These are phyloP conservation scores for Amblyjoppa proteus DNA, from an alignment of 2,888 invertebrate species.

Conservation along the genomic window DNA sequence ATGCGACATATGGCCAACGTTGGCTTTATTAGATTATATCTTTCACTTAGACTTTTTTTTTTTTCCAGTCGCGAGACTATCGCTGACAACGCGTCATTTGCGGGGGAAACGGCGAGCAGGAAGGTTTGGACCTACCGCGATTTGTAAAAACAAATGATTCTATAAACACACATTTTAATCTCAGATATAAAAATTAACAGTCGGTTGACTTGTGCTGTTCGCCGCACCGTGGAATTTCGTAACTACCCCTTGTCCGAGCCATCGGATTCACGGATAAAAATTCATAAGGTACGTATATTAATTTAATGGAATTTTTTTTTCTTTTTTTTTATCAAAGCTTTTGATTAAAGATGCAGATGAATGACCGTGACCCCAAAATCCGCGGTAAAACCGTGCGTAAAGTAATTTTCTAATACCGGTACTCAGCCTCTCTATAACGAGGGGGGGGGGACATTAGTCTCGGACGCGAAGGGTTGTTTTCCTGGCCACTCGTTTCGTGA, in stretches of 20 bases:
- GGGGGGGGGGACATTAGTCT: conserved; percentile 17
- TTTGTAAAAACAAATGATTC: neutral
- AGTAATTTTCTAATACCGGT: conserved; percentile 4
- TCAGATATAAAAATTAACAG: neutral
- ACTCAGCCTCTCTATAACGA: conserved; percentile 16
- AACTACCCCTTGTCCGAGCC: neutral
- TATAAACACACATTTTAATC: neutral
- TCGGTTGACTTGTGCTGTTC: neutral
- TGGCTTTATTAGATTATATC: conserved; percentile 80
- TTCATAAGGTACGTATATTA: conserved; percentile 29
- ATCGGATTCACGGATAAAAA: neutral
- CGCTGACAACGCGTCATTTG: conserved; percentile 44
- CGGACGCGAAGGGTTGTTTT: conserved; percentile 8
- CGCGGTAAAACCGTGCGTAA: neutral
- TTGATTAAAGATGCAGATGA: neutral
- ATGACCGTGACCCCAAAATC: conserved; percentile 13
- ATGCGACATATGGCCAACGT: conserved; percentile 80
- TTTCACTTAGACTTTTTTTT: conserved; percentile 70
- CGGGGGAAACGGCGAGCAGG: neutral
- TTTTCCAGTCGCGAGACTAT: conserved; percentile 7
- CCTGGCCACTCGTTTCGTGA: conserved; percentile 35
- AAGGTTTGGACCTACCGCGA: neutral
- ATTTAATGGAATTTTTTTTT: neutral
- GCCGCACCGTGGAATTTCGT: neutral
- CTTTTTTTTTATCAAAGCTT: neutral